A percentile compares a stretch with the other conserved stretches of the same genome.
phyloP scores from a whole-genome alignment of 92 coral and sea anemone genomes.

The Galaxea fascicularis region DNA sequence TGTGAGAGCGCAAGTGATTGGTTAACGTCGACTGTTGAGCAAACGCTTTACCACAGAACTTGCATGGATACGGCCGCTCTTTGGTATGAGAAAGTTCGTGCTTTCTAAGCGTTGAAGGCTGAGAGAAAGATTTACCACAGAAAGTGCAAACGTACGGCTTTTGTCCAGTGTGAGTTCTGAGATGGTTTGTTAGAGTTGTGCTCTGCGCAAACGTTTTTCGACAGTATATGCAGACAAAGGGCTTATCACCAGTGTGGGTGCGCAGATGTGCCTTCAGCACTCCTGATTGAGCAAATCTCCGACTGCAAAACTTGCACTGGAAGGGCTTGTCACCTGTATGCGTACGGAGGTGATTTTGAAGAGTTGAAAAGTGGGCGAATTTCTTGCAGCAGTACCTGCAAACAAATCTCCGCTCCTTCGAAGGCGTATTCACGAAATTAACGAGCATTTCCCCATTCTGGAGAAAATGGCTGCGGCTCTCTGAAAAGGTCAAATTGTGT shows the following conservation, averaged over 20 bases:
- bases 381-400: conserved; percentile 66
- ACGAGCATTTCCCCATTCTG: neutral
- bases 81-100: conserved; percentile 81
- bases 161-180: conserved; percentile 81
- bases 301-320: conserved; percentile 68
- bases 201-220: conserved; percentile 75
- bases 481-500: neutral
- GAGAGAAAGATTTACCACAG: conserved; percentile 70
- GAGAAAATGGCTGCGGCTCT: neutral
- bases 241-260: conserved; percentile 79
- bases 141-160: conserved; percentile 68
- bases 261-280: conserved; percentile 75
- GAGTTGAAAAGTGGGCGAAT: conserved; percentile 73
- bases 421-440: neutral
- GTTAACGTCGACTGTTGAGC: conserved; percentile 68
- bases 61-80: conserved; percentile 72
- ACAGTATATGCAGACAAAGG: conserved; percentile 67
- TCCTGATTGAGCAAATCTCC: conserved; percentile 75
- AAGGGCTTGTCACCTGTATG: conserved; percentile 80
- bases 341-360: conserved; percentile 72
- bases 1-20: conserved; percentile 75
- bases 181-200: conserved; percentile 75
- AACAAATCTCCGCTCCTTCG: conserved; percentile 34
- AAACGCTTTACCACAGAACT: conserved; percentile 69
- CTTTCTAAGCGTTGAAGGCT: conserved; percentile 78